Percentiles rank a stretch among this genome's conserved stretches.
These are phyloP conservation scores for Pionites leucogaster DNA, from an alignment of 2,113 vertebrate genomes.

Conservation along the genomic window DNA sequence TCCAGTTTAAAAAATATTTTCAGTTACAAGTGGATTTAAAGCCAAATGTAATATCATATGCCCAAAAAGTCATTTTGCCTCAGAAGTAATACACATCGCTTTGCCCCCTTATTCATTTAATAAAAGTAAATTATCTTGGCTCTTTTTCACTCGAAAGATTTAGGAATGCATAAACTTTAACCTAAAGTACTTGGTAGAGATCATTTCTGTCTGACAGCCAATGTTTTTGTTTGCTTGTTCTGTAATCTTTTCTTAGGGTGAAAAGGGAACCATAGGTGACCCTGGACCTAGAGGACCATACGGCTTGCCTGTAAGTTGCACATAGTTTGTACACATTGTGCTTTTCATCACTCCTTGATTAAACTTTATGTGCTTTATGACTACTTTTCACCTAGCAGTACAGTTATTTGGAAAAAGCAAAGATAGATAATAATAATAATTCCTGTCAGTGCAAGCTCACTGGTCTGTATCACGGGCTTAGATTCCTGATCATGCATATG, in stretches of 20 bases:
- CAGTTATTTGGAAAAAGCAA: neutral
- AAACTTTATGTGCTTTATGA: neutral
- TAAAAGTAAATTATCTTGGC: neutral
- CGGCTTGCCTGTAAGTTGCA: conserved; percentile 91
- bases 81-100: neutral
- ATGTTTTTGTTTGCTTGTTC: conserved; percentile 26
- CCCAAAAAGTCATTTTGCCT: neutral
- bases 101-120: neutral
- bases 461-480: neutral
- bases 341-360: conserved; percentile 16
- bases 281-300: conserved; percentile 94
- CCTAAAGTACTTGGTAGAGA: neutral
- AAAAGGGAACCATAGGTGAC: conserved; percentile 86
- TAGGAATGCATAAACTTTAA: neutral
- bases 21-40: neutral
- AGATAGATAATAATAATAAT: neutral
- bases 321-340: neutral
- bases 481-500: neutral
- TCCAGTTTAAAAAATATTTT: neutral
- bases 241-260: conserved; percentile 74
- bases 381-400: neutral
- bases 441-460: conserved; percentile 12
- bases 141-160: neutral
- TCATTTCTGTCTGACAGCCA: neutral
- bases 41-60: neutral